A percentile compares a stretch with the other conserved stretches of the same genome.
Evolutionary conservation across 1,140 invertebrate species (phyloP).

Genomic region (Bradysia coprophila): DNA sequence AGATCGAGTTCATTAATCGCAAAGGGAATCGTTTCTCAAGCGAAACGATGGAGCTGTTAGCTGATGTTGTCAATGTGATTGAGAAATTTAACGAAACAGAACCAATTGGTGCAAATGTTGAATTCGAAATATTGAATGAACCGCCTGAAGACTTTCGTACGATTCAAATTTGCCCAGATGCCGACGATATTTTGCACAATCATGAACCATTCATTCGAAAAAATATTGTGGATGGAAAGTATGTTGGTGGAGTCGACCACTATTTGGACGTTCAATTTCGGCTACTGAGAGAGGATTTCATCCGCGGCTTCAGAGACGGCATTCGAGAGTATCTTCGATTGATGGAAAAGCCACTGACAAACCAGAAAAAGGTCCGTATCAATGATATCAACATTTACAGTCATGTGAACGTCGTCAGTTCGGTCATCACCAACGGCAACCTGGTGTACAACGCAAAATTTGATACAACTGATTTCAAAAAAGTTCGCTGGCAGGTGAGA

Average conservation of each 20-base stretch:
- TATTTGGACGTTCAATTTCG: conserved; percentile 65
- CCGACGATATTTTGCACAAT: neutral
- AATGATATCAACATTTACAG: conserved; percentile 12
- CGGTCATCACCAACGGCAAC: conserved; percentile 6
- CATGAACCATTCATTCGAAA: neutral
- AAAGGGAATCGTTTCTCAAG: neutral
- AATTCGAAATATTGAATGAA: neutral
- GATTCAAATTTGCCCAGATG: neutral
- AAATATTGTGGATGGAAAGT: conserved; percentile 13
- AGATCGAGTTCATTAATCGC: neutral
- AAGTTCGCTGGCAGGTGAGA: neutral
- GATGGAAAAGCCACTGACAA: conserved; percentile 11
- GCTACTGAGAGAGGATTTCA: conserved; percentile 55
- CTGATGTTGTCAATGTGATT: neutral
- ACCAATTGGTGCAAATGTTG: too few relatives aligned
- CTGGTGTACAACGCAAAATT: conserved; percentile 6
- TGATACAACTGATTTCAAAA: conserved; percentile 7
- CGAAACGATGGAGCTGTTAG: neutral
- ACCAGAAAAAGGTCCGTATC: conserved; percentile 9
- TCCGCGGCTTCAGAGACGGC: conserved; percentile 30
- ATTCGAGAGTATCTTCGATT: conserved; percentile 10
- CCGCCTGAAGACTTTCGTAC: neutral
- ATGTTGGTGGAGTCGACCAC: conserved; percentile 34
- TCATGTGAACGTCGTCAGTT: conserved; percentile 9
- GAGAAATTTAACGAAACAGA: neutral